Base-by-base conservation (phyloP, 2,797 vertebrate species). In the Falco columbarius region DNA sequence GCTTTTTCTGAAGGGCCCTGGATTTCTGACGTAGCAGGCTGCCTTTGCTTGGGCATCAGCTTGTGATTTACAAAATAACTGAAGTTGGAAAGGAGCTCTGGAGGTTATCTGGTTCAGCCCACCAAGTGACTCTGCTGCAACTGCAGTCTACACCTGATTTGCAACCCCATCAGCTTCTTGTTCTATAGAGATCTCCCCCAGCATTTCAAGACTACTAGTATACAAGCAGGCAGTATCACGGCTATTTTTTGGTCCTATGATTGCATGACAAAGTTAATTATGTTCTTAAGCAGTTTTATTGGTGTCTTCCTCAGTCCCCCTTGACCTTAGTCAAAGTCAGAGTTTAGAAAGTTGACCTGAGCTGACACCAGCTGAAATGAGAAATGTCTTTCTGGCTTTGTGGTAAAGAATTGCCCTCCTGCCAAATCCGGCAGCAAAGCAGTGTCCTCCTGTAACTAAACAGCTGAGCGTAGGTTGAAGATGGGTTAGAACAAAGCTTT, bases 321-420 rank as follows among this genome's bases (percentile, higher is more conserved):
- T 74, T 73, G 67, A 42, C 61, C 24, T 81, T 62, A 59, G 70
- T 86, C 7, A 6, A 76, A 88, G 49, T 76, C 61, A 68, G 71
- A 89, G 42, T 91, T 84, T 54, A 65, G 77, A 86, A 89, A 46
- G 34, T 2, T 95, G 94, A 88, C 56, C 71, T 74, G 40, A 72
- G 62, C 65, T 96, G 86, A 93, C 63, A 59, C 11, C 66, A 76
- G n/a, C 40, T 90, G 80, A 93, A 90, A 90, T 66, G 36, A 81
- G 62, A 79, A 84, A 61, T 68, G 32, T 47, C 24, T 71, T 94
- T 72, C 59, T 81, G 62, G 42, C 34, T 95, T 94, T 89, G 38
- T 75, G 81, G 68, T 88, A 75, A 86, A 79, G 49, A 90, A 59
- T 54, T 83, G 49, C 17, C 19, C 12, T 90, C 27, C 68, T 81